Evolutionary conservation across 1,140 invertebrate genomes (phyloP), one percentile per base, ranked within the genome.

Genomic region (Aphelenchoides fujianensis): DNA sequence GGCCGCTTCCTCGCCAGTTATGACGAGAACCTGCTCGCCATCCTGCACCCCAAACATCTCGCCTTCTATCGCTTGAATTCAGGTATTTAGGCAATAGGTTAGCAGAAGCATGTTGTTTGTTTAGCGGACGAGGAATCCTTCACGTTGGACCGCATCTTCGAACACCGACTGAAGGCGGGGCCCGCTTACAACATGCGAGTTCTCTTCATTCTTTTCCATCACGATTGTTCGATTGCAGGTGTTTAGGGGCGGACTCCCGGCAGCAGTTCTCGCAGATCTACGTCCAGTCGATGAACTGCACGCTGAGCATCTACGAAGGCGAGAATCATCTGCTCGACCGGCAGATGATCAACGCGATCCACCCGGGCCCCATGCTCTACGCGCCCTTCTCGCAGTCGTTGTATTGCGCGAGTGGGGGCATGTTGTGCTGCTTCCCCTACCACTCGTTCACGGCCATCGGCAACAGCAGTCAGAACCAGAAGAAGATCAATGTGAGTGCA

Each of bases 151-250:
- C 74, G 70, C 52, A 67, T 78, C 28, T 77, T 80, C 53, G 79
- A 81, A 57, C 76, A 78, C 53, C 37, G 59, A 72, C 53, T 78
- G 9, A 71, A 37, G 16, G 74, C 66, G 5, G 27, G 35, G 12
- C 55, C 78, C 16, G 79, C 76, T 5, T 78, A 67, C 48, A 78
- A 81, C 52, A 79, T 78, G 70, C n/a, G n/a, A n/a, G n/a, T n/a
- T n/a, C n/a, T n/a, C n/a, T n/a, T n/a, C n/a, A n/a, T n/a, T n/a
- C n/a, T n/a, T n/a, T n/a, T n/a, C n/a, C n/a, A n/a, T n/a, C n/a
- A n/a, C n/a, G n/a, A n/a, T n/a, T n/a, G n/a, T n/a, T n/a, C n/a
- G n/a, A n/a, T n/a, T n/a, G n/a, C n/a, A n/a, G n/a, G n/a, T 30
- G 53, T 30, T 23, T 31, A 55, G 72, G 78, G 16, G 34, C 68